Base-by-base conservation (phyloP, 2,888 invertebrate genomes). In the Polyploca ridens region DNA sequence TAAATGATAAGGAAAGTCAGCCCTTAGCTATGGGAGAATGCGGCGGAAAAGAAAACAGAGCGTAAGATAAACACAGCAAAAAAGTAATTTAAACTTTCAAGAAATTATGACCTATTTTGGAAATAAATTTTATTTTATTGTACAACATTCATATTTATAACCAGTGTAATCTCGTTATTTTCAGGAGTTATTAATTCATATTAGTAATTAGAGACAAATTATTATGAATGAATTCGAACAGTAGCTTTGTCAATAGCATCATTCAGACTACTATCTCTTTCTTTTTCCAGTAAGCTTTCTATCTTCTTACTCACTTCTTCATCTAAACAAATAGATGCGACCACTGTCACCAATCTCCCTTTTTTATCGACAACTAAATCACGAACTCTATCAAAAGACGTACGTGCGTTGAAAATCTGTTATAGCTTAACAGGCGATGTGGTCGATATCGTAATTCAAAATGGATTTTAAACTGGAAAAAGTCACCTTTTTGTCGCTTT, bases 401-500 rank as follows among this genome's bases (percentile, higher is more conserved):
- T 88, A 89, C 89, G 89, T 89, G 89, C 89, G 88, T 89, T 77
- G 68, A 86, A 76, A 88, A 85, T 86, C 68, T 75, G 72, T 70
- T 66, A 68, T 71, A 73, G 66, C 71, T 68, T 70, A 76, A 77
- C 81, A 85, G 86, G 87, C 86, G 87, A 87, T 85, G 81, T 80
- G 87, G 77, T 80, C 77, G 82, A 86, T 82, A 78, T 84, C 74
- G 78, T 86, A 86, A 87, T 87, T 81, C 73, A 78, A 74, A 77
- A 74, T 76, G 80, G 77, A 77, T 73, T 73, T 72, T 72, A 74
- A 78, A 74, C 72, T 74, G 19, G 63, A 77, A 80, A 82, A 78
- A 69, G 66, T 64, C 69, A 73, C 71, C 61, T 85, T 86, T 86
- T 83, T 83, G 73, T 84, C 66, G 70, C 72, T 64, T 71, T 72